Base-by-base conservation (phyloP, 2,113 vertebrate genomes). In the Hyaena hyaena region DNA sequence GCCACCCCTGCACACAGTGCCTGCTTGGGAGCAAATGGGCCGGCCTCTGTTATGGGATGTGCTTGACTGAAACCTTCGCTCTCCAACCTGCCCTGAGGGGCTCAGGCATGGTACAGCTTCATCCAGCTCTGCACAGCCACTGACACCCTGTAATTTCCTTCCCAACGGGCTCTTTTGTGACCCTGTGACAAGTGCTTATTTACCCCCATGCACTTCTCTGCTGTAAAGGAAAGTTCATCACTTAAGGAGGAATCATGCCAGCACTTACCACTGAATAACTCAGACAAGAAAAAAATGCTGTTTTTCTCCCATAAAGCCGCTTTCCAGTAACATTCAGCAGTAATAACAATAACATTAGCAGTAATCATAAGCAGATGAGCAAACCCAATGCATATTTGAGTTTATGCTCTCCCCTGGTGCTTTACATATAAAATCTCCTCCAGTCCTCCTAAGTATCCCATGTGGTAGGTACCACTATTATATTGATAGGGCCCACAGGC, bases 161-260 rank as follows among this genome's bases (percentile, higher is more conserved):
- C 76, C 76, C 11, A 1, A 43, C 77, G 73, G 87, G 90, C 50
- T 81, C 88, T 90, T 95, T 87, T 97, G 97, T 97, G 97, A 88
- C 90, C 95, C 88, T 7, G 53, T 89, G 97, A 95, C 97, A 98
- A 94, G 94, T 94, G 93, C 81, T 98, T 95, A 98, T 97, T 98
- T 97, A 86, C n/a, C 89, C 89, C 43, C 92, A 68, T 92, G 80
- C 39, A 21, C 79, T 53, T 68, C 93, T 88, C 14, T 4, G 55
- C 63, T 88, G 80, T 50, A 28, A 69, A 95, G 71, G 58, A 73
- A 93, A 90, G 80, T 80, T 96, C 73, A 33, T 83, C 81, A 84
- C 83, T 43, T 28, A 7, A 55, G 71, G 94, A 87, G 76, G 84
- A 96, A 85, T 6, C 0, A 4, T 74, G 95, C 96, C 97, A 93